Base-by-base conservation (phyloP, 2,113 vertebrate genomes). In the Tonatia bakeri region DNA sequence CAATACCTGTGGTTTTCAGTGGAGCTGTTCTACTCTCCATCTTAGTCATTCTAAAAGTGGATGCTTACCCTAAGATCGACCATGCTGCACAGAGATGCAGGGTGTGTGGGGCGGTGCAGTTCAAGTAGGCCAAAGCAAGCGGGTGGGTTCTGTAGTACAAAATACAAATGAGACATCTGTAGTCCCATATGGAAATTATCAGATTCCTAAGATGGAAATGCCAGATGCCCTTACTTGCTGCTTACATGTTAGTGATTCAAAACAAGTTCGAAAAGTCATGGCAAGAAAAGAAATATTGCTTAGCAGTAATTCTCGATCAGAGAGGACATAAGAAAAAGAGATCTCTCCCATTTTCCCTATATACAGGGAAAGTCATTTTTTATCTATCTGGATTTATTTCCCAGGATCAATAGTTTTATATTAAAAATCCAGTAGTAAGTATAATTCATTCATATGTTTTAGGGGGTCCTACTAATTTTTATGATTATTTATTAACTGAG, bases 371-470 rank as follows among this genome's bases (percentile, higher is more conserved):
- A 80, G 56, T 54, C 19, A 24, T 52, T 82, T 50, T 83, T 52
- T 38, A 77, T 86, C 11, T 56, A 89, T 86, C 12, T 61, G 38
- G 26, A 91, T 85, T 89, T 17, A 40, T 69, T 90, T 13, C 10
- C 2, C 13, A 31, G 54, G 17, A 80, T 90, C 69, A 83, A 7
- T 75, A 83, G 20, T 31, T 90, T 94, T 69, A 43, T 38, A 84
- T 87, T 90, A 77, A 94, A 88, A 64, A 91, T 19, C 11, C 26
- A 77, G 15, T 31, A 64, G 13, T 70, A 89, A 81, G 26, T 87
- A 7, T 70, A 77, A 83, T 70, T 73, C 12, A 81, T 33, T 31
- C 59, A 26, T 65, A 45, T 40, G 19, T 70, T 52, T 75, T 90
- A 61, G 1, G 16, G 22, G 4, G 65, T 13, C 22, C 73, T 96